Evolutionary conservation across 2,888 invertebrate genomes (phyloP).

Genomic region (Ditula angustiorana): DNA sequence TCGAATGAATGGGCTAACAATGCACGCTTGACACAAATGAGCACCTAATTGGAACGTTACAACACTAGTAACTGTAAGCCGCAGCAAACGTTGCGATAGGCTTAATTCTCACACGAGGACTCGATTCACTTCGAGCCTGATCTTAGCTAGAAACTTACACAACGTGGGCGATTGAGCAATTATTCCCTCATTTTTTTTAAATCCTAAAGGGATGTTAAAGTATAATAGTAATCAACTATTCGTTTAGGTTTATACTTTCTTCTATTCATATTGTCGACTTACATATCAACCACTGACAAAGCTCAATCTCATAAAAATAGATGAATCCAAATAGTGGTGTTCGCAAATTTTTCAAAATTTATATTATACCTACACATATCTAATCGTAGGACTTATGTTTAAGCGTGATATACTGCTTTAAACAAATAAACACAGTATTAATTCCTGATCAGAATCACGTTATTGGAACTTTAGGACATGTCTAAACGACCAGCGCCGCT

Average conservation of each 20-base stretch:
- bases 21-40: constrained; percentile 81
- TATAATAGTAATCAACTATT: background rate
- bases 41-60: constrained; percentile 83
- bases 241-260: too few relatives aligned
- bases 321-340: too few relatives aligned
- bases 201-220: too few relatives aligned
- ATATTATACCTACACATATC: too few relatives aligned
- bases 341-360: too few relatives aligned
- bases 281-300: too few relatives aligned
- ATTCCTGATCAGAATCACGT: constrained; percentile 55
- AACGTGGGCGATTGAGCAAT: background rate
- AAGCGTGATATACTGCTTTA: too few relatives aligned
- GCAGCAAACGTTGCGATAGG: constrained; percentile 59
- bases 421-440: constrained; percentile 54
- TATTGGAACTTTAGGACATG: constrained; percentile 1
- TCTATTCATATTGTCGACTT: too few relatives aligned
- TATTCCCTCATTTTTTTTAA: background rate
- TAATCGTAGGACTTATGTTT: too few relatives aligned
- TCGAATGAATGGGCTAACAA: constrained; percentile 75
- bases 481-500: constrained; percentile 3
- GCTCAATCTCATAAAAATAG: too few relatives aligned
- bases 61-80: constrained; percentile 72
- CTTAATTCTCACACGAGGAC: constrained; percentile 53
- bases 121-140: constrained; percentile 15
- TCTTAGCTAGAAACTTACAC: background rate